A percentile compares a stretch with the other conserved stretches of the same genome.
These are phyloP conservation scores for Drosophila equinoxialis DNA, from an alignment of 1,140 invertebrate genomes.

Conservation along the genomic window DNA sequence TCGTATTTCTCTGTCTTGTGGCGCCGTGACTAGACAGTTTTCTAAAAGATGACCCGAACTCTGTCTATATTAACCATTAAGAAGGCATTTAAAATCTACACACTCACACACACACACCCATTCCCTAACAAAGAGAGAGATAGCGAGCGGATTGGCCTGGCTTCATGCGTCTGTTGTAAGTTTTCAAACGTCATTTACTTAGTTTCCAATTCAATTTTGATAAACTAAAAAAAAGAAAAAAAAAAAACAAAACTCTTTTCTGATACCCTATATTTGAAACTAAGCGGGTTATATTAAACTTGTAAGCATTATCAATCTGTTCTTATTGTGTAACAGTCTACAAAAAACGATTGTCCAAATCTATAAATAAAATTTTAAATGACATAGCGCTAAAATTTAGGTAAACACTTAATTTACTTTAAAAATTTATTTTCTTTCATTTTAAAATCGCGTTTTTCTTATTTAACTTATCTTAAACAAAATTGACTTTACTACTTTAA, in stretches of 20 bases:
- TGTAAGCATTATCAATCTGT: too few species aligned
- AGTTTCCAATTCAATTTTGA: conserved; percentile 72
- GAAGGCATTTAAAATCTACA: conserved; percentile 66
- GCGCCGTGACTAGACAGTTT: conserved; percentile 73
- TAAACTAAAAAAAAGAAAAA: conserved; percentile 42
- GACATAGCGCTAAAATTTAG: too few species aligned
- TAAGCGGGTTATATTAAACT: neutral
- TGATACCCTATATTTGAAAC: neutral
- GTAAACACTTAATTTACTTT: too few species aligned
- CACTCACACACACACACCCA: conserved; percentile 8
- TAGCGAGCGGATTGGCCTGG: conserved; percentile 4
- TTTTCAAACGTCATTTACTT: conserved; percentile 77
- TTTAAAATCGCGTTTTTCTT: too few species aligned
- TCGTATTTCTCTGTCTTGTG: conserved; percentile 43
- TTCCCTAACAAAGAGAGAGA: neutral
- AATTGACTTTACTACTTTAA: too few species aligned
- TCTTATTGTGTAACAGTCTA: too few species aligned
- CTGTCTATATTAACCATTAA: conserved; percentile 73
- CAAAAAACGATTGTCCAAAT: too few species aligned
- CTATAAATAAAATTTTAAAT: too few species aligned
- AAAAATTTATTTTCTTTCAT: too few species aligned
- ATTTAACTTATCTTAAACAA: too few species aligned
- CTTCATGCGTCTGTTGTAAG: conserved; percentile 40
- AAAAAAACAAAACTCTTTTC: conserved; percentile 67
- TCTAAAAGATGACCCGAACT: conserved; percentile 27